Percentiles rank a stretch among this genome's conserved stretches.
Conservation (phyloP, 2,888 invertebrate species). For the Athalia circularis region DNA sequence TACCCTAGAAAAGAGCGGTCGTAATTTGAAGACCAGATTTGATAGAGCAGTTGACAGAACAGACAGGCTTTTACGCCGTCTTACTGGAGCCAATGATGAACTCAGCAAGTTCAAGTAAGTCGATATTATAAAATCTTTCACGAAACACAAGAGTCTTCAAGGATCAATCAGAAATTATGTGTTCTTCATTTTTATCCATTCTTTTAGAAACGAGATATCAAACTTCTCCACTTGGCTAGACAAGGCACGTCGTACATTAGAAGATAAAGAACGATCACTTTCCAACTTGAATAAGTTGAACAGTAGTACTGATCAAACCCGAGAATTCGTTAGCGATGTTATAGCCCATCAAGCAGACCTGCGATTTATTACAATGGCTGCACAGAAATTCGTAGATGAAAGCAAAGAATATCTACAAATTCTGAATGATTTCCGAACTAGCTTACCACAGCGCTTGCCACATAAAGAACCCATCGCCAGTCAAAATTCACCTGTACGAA, state of each 20-base stretch:
- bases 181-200: background rate
- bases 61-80: slow-evolving; percentile 84
- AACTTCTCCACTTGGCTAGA: slow-evolving; percentile 91
- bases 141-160: background rate
- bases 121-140: background rate
- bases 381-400: slow-evolving; percentile 96
- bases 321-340: slow-evolving; percentile 94
- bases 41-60: slow-evolving; percentile 89
- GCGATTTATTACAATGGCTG: slow-evolving; percentile 96
- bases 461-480: slow-evolving; percentile 84
- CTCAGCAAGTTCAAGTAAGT: slow-evolving; percentile 86
- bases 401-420: slow-evolving; percentile 91
- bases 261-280: slow-evolving; percentile 90
- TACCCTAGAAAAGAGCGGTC: slow-evolving; percentile 90
- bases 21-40: slow-evolving; percentile 87
- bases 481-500: slow-evolving; percentile 85
- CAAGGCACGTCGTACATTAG: slow-evolving; percentile 85
- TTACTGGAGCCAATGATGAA: slow-evolving; percentile 89
- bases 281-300: slow-evolving; percentile 85
- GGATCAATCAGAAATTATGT: background rate
- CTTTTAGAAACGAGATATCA: slow-evolving; percentile 83
- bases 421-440: slow-evolving; percentile 91
- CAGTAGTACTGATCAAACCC: slow-evolving; percentile 85
- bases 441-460: slow-evolving; percentile 87
- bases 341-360: slow-evolving; percentile 97